Evolutionary conservation across 2,797 vertebrate genomes (phyloP), one percentile per base, ranked within the genome.

Genomic region (Rhinoraja longicauda): DNA sequence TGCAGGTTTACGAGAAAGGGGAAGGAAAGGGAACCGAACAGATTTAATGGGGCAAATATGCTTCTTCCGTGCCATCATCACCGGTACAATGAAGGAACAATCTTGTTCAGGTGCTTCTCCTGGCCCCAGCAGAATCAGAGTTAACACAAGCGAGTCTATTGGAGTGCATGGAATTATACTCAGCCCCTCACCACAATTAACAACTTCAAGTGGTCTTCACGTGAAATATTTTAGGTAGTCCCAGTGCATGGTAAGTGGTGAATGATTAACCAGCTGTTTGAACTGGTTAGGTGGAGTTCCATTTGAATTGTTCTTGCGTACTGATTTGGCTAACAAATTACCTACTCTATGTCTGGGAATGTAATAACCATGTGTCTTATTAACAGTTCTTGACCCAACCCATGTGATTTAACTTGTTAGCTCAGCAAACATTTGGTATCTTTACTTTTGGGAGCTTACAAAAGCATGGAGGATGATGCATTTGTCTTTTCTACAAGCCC

Each of bases 221-320:
- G 7, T 64, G 6, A 88, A 19, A 59, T 64, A 64, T 21, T 32
- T 19, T 36, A n/a, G 17, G 4, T 7, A 57, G 24, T 12, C 9
- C 19, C 45, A 32, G 17, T 3, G 7, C 15, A 36, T 62, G 10
- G 0, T 67, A 4, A 36, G n/a, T 32, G 62, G 59, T 21, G n/a
- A 88, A 67, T 88, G 84, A 88, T 88, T 88, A 84, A 84, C 84
- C 7, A 19, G n/a, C 15, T 24, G 59, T 36, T 88, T 88, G 57
- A 64, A 36, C n/a, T 19, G 59, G 7, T 67, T 64, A 9, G 17
- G 59, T 64, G n/a, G 59, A 36, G n/a, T 13, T 19, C 64, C 21
- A 29, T 59, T n/a, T 8, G 15, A 36, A 59, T 88, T 88, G 59
- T 62, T 64, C n/a, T 88, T 88, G 17, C n/a, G 64, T n/a, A 67